phyloP scores from a whole-genome alignment of 2,888 invertebrate species.

The Encarsia formosa region DNA sequence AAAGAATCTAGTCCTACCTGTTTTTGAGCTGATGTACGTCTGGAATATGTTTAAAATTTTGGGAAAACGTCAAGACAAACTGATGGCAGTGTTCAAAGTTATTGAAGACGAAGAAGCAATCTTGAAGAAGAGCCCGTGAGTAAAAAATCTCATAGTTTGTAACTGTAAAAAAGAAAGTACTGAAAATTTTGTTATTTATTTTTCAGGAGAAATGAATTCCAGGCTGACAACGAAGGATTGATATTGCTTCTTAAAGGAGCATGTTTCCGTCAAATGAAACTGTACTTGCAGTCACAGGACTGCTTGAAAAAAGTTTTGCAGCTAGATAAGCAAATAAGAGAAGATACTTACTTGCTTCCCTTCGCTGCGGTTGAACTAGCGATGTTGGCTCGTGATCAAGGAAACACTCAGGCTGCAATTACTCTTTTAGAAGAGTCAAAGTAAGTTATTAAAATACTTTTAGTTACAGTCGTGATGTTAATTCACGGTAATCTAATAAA shows the following conservation, averaged over 20 bases:
- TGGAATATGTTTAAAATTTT: slow-evolving; percentile 90
- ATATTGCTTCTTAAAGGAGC: slow-evolving; percentile 77
- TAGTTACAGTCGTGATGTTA: not conserved
- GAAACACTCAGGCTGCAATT: slow-evolving; percentile 65
- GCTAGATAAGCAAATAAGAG: slow-evolving; percentile 69
- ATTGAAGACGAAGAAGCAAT: slow-evolving; percentile 55
- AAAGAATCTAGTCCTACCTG: slow-evolving; percentile 72
- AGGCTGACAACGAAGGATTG: slow-evolving; percentile 71
- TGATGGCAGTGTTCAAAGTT: slow-evolving; percentile 61
- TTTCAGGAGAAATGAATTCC: slow-evolving; percentile 52
- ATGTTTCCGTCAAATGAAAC: slow-evolving; percentile 73
- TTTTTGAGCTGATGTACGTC: slow-evolving; percentile 81
- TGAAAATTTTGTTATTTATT: not conserved
- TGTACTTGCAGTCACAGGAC: slow-evolving; percentile 73
- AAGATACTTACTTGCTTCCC: slow-evolving; percentile 80
- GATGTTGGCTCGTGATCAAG: slow-evolving; percentile 69
- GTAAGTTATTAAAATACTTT: slow-evolving; percentile 53
- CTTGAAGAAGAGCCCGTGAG: slow-evolving; percentile 37
- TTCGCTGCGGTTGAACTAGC: slow-evolving; percentile 85
- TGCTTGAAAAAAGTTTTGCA: slow-evolving; percentile 63
- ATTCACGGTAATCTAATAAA: not conserved
- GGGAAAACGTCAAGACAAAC: slow-evolving; percentile 63
- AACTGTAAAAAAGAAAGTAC: too few relatives aligned
- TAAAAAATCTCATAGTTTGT: too few relatives aligned
- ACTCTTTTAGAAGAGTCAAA: slow-evolving; percentile 76